Percentiles rank a stretch among this genome's conserved stretches.
These are phyloP conservation scores for Trichonephila clavata DNA, from an alignment of 1,140 invertebrate genomes.

Conservation along the genomic window DNA sequence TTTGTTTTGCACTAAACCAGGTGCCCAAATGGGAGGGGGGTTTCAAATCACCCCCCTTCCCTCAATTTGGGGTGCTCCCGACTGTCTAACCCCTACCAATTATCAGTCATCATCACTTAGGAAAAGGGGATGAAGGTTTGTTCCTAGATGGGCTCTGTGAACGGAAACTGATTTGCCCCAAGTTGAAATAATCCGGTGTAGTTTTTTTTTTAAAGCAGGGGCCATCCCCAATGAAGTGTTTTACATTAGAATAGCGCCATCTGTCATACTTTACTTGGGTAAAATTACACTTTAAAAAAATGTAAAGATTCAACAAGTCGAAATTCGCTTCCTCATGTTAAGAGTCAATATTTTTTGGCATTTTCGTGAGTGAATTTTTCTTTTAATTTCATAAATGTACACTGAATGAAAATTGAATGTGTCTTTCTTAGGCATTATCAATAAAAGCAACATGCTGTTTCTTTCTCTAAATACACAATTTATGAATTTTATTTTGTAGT, in stretches of 20 bases:
- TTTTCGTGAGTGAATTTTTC: too few relatives aligned
- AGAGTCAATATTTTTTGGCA: too few relatives aligned
- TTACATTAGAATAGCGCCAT: constrained; percentile 24
- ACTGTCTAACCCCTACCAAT: neutral
- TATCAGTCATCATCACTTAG: neutral
- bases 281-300: too few relatives aligned
- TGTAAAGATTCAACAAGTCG: too few relatives aligned
- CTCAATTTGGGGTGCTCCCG: constrained; percentile 2
- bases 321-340: too few relatives aligned
- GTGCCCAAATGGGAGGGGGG: constrained; percentile 47
- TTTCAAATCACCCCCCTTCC: neutral
- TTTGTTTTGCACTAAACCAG: constrained; percentile 50
- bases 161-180: constrained; percentile 8
- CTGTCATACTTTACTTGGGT: neutral
- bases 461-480: too few relatives aligned
- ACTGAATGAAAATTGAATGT: too few relatives aligned
- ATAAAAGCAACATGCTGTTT: too few relatives aligned
- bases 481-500: too few relatives aligned
- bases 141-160: neutral
- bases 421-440: too few relatives aligned
- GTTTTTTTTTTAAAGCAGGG: neutral
- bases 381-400: too few relatives aligned
- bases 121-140: neutral
- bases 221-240: neutral
- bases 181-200: constrained; percentile 10